Evolutionary conservation across 1,140 invertebrate genomes (phyloP).

Genomic region (Eueides isabella): DNA sequence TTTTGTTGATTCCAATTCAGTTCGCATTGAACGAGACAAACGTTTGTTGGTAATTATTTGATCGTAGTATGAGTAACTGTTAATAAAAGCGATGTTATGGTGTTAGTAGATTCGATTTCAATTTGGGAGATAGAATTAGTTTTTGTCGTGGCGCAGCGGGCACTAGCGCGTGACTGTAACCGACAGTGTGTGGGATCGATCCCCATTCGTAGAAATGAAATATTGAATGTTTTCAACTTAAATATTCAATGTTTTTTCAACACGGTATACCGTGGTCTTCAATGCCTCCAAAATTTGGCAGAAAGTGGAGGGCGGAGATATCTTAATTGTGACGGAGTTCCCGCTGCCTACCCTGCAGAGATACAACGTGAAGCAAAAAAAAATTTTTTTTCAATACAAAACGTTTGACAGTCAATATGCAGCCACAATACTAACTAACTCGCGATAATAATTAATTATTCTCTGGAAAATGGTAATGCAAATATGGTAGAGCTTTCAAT

Average conservation of each 20-base stretch:
- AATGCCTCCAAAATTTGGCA: neutral
- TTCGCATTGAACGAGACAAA: neutral
- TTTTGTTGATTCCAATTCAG: constrained; percentile 6
- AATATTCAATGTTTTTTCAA: neutral
- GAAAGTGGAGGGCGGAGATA: no score
- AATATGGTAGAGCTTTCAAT: neutral
- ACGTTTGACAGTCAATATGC: neutral
- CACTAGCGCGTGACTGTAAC: no score
- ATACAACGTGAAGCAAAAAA: neutral
- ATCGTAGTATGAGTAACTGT: neutral
- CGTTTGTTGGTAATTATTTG: neutral
- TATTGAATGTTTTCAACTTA: neutral
- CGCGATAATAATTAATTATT: constrained; percentile 7
- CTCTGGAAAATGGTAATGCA: neutral
- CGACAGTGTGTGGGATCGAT: neutral
- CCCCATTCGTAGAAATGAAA: neutral
- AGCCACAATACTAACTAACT: neutral
- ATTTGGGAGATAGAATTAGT: no score
- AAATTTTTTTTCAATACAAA: neutral
- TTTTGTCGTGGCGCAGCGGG: no score
- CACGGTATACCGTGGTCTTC: neutral
- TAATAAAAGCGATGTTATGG: no score
- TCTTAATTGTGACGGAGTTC: no score
- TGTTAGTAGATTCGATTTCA: no score
- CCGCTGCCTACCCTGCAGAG: neutral